phyloP scores from a whole-genome alignment of 2,113 vertebrate genomes.

The Halichoerus grypus region DNA sequence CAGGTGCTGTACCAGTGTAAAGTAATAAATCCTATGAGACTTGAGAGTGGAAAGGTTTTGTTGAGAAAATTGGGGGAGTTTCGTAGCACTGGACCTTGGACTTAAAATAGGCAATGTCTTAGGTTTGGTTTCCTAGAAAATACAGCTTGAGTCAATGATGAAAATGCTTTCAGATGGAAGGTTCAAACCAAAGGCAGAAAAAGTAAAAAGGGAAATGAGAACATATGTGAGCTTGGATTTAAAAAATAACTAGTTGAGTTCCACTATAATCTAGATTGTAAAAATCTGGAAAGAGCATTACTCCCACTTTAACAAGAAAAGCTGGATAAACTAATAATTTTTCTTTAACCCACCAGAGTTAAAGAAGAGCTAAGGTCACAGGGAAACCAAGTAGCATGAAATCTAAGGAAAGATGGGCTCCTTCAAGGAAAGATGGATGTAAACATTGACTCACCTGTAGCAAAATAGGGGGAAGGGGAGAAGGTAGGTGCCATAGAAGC shows the following conservation, averaged over 20 bases:
- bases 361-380: background rate
- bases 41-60: background rate
- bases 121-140: background rate
- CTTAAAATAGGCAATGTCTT: background rate
- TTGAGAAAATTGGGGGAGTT: background rate
- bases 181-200: constrained; percentile 4
- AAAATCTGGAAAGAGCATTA: background rate
- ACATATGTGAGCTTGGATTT: background rate
- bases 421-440: background rate
- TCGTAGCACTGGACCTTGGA: background rate
- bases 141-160: background rate
- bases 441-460: background rate
- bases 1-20: background rate
- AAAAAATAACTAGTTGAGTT: constrained; percentile 8
- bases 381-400: background rate
- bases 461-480: background rate
- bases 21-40: background rate
- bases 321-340: background rate
- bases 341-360: background rate
- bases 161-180: background rate
- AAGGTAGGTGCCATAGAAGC: background rate
- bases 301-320: background rate
- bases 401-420: background rate
- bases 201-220: background rate
- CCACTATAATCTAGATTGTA: background rate